A percentile compares a stretch with the other conserved stretches of the same genome.
Conservation (phyloP, 35 echinoderm and acorn worm species). For the Heliocidaris tuberculata region DNA sequence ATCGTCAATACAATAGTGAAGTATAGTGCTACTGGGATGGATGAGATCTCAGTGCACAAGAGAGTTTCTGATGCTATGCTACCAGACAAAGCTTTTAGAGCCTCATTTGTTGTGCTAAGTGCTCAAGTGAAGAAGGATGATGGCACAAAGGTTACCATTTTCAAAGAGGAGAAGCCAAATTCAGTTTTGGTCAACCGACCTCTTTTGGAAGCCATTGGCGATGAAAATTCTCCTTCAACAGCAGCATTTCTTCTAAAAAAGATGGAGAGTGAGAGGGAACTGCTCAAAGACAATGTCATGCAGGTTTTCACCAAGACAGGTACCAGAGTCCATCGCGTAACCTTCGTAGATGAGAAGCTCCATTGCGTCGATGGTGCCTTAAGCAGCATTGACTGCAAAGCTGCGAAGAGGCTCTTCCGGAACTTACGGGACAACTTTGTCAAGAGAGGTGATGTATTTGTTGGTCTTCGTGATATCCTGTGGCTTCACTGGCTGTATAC, state of each 20-base stretch:
- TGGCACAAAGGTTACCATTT: neutral
- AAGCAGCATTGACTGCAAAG: constrained; percentile 53
- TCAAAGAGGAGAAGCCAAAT: constrained; percentile 26
- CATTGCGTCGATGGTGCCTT: constrained; percentile 44
- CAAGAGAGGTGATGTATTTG: neutral
- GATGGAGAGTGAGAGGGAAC: constrained; percentile 35
- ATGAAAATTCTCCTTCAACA: constrained; percentile 53
- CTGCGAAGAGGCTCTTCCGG: constrained; percentile 59
- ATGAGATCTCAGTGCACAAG: constrained; percentile 41
- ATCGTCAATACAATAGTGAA: constrained; percentile 48
- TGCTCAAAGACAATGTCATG: neutral
- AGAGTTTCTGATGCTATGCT: constrained; percentile 13
- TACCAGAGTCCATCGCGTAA: constrained; percentile 29
- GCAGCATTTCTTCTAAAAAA: neutral
- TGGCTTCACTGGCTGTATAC: constrained; percentile 71
- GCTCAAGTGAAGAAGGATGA: constrained; percentile 30
- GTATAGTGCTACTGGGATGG: constrained; percentile 65
- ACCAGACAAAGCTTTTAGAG: constrained; percentile 65
- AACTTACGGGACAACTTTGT: constrained; percentile 13
- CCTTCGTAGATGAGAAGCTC: constrained; percentile 63
- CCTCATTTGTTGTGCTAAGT: constrained; percentile 47
- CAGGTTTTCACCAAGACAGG: neutral
- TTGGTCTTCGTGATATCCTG: constrained; percentile 35
- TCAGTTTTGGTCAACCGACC: constrained; percentile 30
- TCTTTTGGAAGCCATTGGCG: constrained; percentile 49